Evolutionary conservation across 2,888 invertebrate species (phyloP).

Genomic region (Cephus sareptanus): DNA sequence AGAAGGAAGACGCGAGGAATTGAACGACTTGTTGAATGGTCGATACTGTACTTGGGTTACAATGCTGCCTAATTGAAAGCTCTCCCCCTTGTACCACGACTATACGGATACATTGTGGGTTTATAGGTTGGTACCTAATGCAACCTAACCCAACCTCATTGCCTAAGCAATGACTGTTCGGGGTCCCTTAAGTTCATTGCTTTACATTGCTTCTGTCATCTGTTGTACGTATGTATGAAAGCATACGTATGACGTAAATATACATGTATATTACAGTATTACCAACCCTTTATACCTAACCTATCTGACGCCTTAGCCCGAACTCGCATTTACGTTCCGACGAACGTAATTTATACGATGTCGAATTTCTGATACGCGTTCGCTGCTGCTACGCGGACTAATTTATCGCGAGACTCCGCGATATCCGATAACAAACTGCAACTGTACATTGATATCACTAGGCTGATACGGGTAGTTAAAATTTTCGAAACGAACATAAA

Average conservation of each 20-base stretch:
- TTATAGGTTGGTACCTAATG: background rate
- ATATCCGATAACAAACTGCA: background rate
- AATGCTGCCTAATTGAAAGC: constrained; percentile 36
- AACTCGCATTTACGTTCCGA: background rate
- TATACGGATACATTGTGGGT: background rate
- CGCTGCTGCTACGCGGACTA: background rate
- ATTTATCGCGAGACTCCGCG: background rate
- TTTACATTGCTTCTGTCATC: background rate
- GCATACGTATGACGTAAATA: too few species aligned
- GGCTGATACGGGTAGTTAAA: background rate
- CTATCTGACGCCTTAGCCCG: background rate
- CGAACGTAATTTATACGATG: background rate
- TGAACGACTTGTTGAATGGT: constrained; percentile 45
- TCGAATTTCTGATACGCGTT: background rate
- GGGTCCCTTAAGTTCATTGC: background rate
- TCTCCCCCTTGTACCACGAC: background rate
- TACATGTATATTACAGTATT: too few species aligned
- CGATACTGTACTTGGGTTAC: constrained; percentile 28
- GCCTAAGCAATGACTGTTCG: background rate
- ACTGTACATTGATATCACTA: background rate
- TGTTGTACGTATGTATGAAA: too few species aligned
- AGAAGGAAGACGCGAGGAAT: background rate
- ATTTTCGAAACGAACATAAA: background rate
- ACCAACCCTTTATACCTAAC: background rate
- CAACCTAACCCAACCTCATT: background rate